Evolutionary conservation across 2,888 invertebrate genomes (phyloP).

Genomic region (Furcula furcula): DNA sequence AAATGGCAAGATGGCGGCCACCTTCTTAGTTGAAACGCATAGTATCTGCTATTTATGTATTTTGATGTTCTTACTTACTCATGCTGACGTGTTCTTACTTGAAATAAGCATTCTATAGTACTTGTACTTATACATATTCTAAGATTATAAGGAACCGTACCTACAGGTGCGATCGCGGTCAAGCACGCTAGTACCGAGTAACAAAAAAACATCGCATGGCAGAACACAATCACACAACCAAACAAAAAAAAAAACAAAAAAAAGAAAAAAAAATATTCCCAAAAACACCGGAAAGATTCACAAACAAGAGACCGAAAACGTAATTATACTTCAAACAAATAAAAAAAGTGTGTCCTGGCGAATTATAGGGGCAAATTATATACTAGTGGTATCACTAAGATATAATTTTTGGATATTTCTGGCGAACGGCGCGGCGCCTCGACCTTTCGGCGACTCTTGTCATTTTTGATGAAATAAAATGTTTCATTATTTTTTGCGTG

Average conservation of each 20-base stretch:
- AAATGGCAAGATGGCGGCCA: too few species aligned
- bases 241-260: constrained; percentile 12
- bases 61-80: too few species aligned
- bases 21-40: too few species aligned
- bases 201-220: constrained; percentile 11
- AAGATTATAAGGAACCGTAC: too few species aligned
- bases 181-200: too few species aligned
- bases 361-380: constrained; percentile 71
- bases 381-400: constrained; percentile 18
- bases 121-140: too few species aligned
- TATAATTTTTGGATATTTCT: constrained; percentile 39
- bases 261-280: constrained; percentile 27
- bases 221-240: constrained; percentile 21
- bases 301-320: constrained; percentile 36
- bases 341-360: constrained; percentile 40
- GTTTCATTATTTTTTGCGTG: too few species aligned
- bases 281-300: constrained; percentile 50
- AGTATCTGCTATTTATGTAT: too few species aligned
- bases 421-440: too few species aligned
- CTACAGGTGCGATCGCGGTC: too few species aligned
- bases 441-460: constrained; percentile 42
- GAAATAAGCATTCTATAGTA: too few species aligned
- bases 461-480: constrained; percentile 42
- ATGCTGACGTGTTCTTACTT: too few species aligned
- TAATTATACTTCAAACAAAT: constrained; percentile 49